These are phyloP conservation scores for Garrulus glandarius DNA, from an alignment of 2,797 vertebrate species.

Conservation along the genomic window DNA sequence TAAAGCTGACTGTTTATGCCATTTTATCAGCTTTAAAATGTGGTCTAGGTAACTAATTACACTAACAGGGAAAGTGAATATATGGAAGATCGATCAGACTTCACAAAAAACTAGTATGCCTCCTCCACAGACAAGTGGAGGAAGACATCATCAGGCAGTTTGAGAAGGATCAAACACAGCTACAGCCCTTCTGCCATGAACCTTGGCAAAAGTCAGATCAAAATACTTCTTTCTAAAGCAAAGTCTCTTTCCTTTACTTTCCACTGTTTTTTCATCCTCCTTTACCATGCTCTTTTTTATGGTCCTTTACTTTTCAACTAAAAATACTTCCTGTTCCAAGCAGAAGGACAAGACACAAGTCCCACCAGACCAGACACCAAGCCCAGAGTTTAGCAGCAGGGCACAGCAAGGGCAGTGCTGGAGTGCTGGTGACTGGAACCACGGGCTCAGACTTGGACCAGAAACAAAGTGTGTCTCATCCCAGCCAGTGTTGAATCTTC, in stretches of 20 bases:
- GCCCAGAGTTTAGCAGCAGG: background rate
- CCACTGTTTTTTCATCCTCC: background rate
- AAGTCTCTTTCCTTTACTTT: background rate
- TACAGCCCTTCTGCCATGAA: background rate
- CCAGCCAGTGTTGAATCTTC: background rate
- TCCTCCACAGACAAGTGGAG: background rate
- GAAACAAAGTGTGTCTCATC: background rate
- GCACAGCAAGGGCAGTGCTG: rapidly evolving
- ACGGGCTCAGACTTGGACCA: background rate
- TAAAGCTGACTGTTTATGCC: background rate
- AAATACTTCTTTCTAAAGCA: background rate
- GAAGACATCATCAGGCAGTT: background rate
- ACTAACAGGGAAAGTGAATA: background rate
- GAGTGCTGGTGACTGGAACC: background rate
- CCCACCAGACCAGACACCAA: background rate
- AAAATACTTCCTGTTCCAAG: background rate
- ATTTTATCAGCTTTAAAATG: background rate
- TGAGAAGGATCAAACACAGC: background rate
- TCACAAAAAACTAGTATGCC: background rate
- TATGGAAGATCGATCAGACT: background rate
- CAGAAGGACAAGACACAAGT: background rate
- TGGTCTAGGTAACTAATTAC: background rate
- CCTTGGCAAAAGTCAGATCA: background rate
- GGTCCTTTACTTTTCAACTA: background rate
- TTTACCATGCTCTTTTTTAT: background rate